Evolutionary conservation across 2,888 invertebrate genomes (phyloP).

Genomic region (Rapana venosa): DNA sequence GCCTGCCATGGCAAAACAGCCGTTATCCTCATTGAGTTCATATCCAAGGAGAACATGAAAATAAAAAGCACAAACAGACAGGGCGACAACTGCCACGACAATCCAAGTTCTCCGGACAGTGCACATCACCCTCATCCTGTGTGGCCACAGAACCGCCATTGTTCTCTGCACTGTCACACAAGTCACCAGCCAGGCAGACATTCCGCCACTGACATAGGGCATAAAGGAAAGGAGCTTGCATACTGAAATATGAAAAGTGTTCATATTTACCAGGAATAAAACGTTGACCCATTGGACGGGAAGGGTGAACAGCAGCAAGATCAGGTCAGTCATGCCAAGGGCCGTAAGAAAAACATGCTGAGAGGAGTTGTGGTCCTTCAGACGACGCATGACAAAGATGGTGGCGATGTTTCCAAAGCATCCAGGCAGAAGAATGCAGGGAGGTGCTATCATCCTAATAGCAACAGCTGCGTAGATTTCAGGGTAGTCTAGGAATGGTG

Average conservation of each 20-base stretch:
- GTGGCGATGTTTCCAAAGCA: background rate
- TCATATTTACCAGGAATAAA: background rate
- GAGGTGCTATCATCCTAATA: no score
- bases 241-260: background rate
- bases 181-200: background rate
- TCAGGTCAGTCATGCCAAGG: background rate
- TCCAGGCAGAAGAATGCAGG: background rate
- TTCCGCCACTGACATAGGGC: background rate
- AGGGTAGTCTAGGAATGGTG: no score
- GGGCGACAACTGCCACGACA: background rate
- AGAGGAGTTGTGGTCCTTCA: background rate
- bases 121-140: background rate
- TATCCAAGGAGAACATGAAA: background rate
- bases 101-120: background rate
- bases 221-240: background rate
- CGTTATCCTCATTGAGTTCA: background rate
- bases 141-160: background rate
- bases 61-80: background rate
- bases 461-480: no score
- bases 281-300: background rate
- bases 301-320: background rate
- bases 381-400: background rate
- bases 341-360: background rate
- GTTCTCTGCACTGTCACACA: background rate
- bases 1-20: background rate